Base-by-base conservation (phyloP, 2,797 vertebrate genomes). In the Denticeps clupeoides region DNA sequence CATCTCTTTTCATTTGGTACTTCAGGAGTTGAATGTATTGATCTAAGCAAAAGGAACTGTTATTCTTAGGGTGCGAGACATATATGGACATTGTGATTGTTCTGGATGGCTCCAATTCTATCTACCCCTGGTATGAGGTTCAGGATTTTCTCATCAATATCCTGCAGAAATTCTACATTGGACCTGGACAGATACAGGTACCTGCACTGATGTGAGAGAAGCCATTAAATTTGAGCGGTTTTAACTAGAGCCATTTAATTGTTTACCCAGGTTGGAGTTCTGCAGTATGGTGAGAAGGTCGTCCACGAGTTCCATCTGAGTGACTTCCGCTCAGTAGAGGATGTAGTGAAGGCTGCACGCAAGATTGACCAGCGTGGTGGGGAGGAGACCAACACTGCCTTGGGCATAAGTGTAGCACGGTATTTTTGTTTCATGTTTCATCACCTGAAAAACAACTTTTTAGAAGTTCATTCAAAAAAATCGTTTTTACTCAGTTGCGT, bases 31-130 rank as follows among this genome's bases (percentile, higher is more conserved):
- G 25, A 5, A 25, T 2, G 24, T 25, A 25, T 24, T 19, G 18
- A 19, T 19, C 18, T 19, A 19, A 19, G 18, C 16, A 5, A 38
- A 10, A 3, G 15, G 10, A 19, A 10, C 0, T 63, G 16, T 55
- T 43, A 56, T 42, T 43, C 51, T 7, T 74, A 99, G 95, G 89
- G 57, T 99, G 95, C 74, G 94, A 96, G 75, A 96, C 93, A 2
- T 98, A 90, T 63, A 98, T 98, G 94, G 95, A 99, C 70, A 99
- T 99, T 28, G 72, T 99, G 58, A 99, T 99, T 0, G 95, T 99
- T 11, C 79, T 99, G 73, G 95, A 99, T 9, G 95, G 95, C 6
- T 99, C 95, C 57, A 99, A 99, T 79, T 98, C 94, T 64, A 99
- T 99, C 56, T 99, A 99, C 52, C 95, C 95, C 2, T 99, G 95